Percentiles rank a stretch among this genome's conserved stretches.
Evolutionary conservation across 2,797 vertebrate genomes (phyloP).

Genomic region (Phoxinus dragarum): DNA sequence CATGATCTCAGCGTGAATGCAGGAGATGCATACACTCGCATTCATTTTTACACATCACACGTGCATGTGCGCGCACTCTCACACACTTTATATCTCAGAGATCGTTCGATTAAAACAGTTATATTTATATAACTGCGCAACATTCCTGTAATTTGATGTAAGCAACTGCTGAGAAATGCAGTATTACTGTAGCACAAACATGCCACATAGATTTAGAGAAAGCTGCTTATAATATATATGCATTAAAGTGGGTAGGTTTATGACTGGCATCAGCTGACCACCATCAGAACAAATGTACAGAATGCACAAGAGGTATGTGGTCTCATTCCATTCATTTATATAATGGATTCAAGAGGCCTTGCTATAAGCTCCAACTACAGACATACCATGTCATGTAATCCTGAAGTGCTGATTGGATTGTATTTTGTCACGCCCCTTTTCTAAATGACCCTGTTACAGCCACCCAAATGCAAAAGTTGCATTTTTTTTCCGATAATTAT

Average conservation of each 20-base stretch:
- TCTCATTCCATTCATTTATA: conserved; percentile 14
- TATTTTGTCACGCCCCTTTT: too few relatives aligned
- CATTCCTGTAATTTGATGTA: neutral
- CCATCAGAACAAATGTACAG: conserved; percentile 13
- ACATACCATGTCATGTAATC: conserved; percentile 6
- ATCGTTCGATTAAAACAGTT: neutral
- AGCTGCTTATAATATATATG: conserved; percentile 23
- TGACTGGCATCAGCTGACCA: neutral
- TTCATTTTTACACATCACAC: conserved; percentile 35
- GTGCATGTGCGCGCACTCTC: neutral
- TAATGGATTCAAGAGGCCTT: neutral
- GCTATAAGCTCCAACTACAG: neutral
- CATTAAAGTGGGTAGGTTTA: neutral
- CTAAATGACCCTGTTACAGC: too few relatives aligned
- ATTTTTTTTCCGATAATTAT: too few relatives aligned
- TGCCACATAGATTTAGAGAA: conserved; percentile 24
- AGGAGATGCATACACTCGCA: conserved; percentile 57
- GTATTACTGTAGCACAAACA: conserved; percentile 2
- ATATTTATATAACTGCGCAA: neutral
- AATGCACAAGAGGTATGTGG: conserved; percentile 7
- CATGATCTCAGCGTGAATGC: conserved; percentile 76
- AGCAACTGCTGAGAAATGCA: neutral
- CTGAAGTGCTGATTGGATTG: neutral
- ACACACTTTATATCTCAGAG: neutral
- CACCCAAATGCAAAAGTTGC: too few relatives aligned